These are phyloP conservation scores for Poicephalus gulielmi DNA, from an alignment of 2,113 vertebrate genomes.

Conservation along the genomic window DNA sequence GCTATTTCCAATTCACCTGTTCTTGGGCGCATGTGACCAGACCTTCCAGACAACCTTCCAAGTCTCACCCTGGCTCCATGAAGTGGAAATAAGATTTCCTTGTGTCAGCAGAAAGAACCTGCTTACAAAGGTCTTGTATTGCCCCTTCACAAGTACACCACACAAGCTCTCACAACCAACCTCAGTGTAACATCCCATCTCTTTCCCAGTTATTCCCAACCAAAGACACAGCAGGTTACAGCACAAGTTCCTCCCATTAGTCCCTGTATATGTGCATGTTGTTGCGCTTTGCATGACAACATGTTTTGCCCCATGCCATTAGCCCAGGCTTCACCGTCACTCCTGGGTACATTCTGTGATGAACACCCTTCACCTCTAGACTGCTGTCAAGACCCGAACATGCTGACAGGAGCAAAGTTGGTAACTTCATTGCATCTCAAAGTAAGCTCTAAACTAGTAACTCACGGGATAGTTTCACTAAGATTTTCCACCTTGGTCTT, in stretches of 20 bases:
- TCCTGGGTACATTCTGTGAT: not conserved
- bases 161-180: rapidly evolving
- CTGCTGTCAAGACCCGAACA: not conserved
- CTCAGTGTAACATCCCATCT: rapidly evolving
- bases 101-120: not conserved
- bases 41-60: not conserved
- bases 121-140: not conserved
- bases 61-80: rapidly evolving
- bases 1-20: not conserved
- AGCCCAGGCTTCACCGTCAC: not conserved
- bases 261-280: rapidly evolving
- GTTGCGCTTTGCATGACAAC: rapidly evolving
- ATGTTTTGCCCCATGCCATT: rapidly evolving
- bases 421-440: not conserved
- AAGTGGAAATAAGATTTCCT: not conserved
- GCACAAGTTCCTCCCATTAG: rapidly evolving
- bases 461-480: rapidly evolving
- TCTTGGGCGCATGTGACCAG: rapidly evolving
- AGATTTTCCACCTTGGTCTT: rapidly evolving
- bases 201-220: not conserved
- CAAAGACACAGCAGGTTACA: not conserved
- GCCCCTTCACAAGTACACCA: not conserved
- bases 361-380: not conserved
- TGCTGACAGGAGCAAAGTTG: not conserved
- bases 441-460: not conserved